Percentiles rank a stretch among this genome's conserved stretches.
These are phyloP conservation scores for Vannuccia rotundouncinata DNA, from an alignment of 2,888 invertebrate species.

Conservation along the genomic window DNA sequence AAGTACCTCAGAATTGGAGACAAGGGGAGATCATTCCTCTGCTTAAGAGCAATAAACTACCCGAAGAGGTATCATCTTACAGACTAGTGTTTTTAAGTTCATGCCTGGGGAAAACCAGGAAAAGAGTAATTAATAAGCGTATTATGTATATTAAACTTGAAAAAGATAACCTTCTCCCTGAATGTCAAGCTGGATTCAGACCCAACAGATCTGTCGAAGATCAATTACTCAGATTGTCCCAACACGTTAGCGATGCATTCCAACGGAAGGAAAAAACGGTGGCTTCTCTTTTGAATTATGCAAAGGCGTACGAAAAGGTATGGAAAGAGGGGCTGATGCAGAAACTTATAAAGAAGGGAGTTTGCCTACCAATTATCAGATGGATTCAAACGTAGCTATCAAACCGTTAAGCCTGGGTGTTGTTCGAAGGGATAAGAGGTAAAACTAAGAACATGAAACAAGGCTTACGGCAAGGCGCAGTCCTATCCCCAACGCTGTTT, in stretches of 20 bases:
- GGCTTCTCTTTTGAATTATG: background rate
- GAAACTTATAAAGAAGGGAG: background rate
- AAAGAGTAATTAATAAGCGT: background rate
- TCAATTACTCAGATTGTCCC: background rate
- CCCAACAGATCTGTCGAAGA: conserved; percentile 11
- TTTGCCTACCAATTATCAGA: background rate
- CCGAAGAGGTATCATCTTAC: no score
- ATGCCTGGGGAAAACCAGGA: no score
- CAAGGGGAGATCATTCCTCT: no score
- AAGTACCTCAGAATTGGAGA: no score
- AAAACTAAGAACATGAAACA: background rate
- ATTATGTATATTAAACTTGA: conserved; percentile 7
- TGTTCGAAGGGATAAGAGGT: background rate
- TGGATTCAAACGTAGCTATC: conserved; percentile 3
- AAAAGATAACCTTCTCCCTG: background rate
- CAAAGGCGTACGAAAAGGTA: background rate
- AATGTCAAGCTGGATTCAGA: background rate
- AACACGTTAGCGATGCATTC: background rate
- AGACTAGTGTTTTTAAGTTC: no score
- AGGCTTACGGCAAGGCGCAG: background rate
- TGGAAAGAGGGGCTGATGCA: background rate
- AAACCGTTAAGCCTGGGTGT: background rate
- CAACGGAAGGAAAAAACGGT: background rate
- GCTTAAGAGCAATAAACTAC: no score
- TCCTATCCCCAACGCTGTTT: background rate